These are phyloP conservation scores for Acleris sparsana DNA, from an alignment of 2,888 invertebrate genomes.

Conservation along the genomic window DNA sequence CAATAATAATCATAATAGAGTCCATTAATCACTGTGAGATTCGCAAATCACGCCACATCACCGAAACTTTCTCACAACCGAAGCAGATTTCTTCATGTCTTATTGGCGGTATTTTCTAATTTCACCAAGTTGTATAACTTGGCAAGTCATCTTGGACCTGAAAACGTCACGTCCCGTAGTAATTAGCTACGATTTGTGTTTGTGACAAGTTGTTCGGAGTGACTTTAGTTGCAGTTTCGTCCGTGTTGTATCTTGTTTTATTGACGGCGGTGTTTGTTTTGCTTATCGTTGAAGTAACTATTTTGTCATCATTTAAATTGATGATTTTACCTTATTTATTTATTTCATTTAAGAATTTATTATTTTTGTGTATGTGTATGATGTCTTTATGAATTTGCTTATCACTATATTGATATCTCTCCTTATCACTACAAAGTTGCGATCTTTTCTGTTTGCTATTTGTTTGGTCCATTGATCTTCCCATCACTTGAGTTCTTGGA, in stretches of 20 bases:
- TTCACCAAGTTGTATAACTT: constrained; percentile 36
- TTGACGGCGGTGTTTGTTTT: not conserved
- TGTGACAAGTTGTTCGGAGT: not conserved
- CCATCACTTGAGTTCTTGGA: too few species aligned
- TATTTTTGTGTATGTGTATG: too few species aligned
- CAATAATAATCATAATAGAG: constrained; percentile 21
- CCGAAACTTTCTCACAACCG: constrained; percentile 39
- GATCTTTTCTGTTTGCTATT: too few species aligned
- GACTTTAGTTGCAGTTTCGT: not conserved
- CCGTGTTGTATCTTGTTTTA: not conserved
- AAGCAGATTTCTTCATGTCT: constrained; percentile 37
- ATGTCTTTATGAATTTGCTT: not conserved
- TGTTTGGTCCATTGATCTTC: too few species aligned
- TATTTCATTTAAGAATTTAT: not conserved
- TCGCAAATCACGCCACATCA: constrained; percentile 35
- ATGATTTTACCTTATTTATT: not conserved
- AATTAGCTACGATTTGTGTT: constrained; percentile 8
- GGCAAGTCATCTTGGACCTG: constrained; percentile 19
- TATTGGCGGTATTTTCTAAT: constrained; percentile 39
- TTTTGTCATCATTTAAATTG: not conserved
- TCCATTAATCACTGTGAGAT: constrained; percentile 20
- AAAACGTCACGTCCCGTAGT: constrained; percentile 17
- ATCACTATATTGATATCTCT: not conserved
- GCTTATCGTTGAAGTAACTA: not conserved
- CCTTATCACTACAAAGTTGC: too few species aligned